phyloP scores from a whole-genome alignment of 1,140 invertebrate species.

The Zaprionus tsacasi region DNA sequence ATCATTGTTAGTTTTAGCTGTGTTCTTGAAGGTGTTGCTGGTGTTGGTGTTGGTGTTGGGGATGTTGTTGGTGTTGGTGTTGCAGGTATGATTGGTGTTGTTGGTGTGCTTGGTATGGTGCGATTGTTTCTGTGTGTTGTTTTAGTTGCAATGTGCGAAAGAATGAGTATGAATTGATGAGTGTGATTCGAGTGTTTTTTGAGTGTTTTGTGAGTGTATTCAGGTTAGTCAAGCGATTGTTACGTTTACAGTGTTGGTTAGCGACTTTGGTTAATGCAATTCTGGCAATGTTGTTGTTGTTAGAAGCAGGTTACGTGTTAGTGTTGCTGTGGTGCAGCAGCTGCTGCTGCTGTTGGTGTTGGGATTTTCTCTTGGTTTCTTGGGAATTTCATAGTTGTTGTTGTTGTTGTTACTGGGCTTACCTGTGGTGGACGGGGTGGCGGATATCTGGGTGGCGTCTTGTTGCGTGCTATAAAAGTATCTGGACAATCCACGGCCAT shows the following conservation, averaged over 20 bases:
- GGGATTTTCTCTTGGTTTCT: slow-evolving; percentile 4
- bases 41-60: slow-evolving; percentile 48
- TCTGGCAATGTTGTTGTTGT: slow-evolving; percentile 27
- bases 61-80: slow-evolving; percentile 41
- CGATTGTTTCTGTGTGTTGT: slow-evolving; percentile 51
- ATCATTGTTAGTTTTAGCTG: slow-evolving; percentile 75
- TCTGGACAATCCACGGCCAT: slow-evolving; percentile 99
- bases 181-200: slow-evolving; percentile 4
- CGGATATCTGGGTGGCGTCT: slow-evolving; percentile 95
- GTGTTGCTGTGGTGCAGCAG: neutral
- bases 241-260: slow-evolving; percentile 18
- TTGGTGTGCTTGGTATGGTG: slow-evolving; percentile 47
- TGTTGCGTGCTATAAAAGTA: slow-evolving; percentile 95
- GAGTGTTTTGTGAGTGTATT: slow-evolving; percentile 16
- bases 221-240: neutral
- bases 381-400: slow-evolving; percentile 3
- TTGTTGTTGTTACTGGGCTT: slow-evolving; percentile 27
- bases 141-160: slow-evolving; percentile 30
- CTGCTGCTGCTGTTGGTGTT: slow-evolving; percentile 20
- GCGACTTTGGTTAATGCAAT: slow-evolving; percentile 5
- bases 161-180: slow-evolving; percentile 44
- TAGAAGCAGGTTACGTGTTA: slow-evolving; percentile 3
- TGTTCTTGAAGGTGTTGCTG: slow-evolving; percentile 43
- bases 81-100: slow-evolving; percentile 48
- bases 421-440: slow-evolving; percentile 88